A percentile compares a stretch with the other conserved stretches of the same genome.
Evolutionary conservation across 2,113 vertebrate genomes (phyloP).

Genomic region (Sphaerodactylus townsendi): DNA sequence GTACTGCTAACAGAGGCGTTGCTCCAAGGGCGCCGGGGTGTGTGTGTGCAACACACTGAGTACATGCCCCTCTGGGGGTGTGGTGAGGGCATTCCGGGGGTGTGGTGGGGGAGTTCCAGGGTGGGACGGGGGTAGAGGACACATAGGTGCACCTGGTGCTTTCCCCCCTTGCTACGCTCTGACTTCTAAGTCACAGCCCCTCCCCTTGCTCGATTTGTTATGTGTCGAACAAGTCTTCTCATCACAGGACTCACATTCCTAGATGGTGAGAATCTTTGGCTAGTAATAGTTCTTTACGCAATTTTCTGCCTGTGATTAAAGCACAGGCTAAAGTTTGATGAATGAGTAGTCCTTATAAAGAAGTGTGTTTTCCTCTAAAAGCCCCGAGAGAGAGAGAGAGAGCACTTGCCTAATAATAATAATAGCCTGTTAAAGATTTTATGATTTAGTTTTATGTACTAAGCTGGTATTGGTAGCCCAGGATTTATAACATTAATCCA

Average conservation of each 20-base stretch:
- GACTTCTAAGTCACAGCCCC: too few relatives aligned
- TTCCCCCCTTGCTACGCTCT: too few relatives aligned
- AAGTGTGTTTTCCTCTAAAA: neutral
- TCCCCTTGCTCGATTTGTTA: neutral
- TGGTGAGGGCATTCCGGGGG: too few relatives aligned
- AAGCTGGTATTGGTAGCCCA: neutral
- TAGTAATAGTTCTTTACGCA: neutral
- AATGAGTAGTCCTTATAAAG: neutral
- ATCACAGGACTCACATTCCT: neutral
- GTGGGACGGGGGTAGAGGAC: too few relatives aligned
- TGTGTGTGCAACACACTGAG: too few relatives aligned
- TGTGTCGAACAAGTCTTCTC: neutral
- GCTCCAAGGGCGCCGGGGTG: too few relatives aligned
- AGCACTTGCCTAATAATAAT: conserved; percentile 3
- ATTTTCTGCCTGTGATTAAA: conserved; percentile 15
- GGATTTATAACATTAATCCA: conserved; percentile 14
- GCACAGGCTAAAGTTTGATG: conserved; percentile 6
- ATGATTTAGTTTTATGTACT: neutral
- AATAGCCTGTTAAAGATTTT: conserved; percentile 4
- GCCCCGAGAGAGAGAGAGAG: neutral
- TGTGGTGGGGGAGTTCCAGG: too few relatives aligned
- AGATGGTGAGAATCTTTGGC: neutral
- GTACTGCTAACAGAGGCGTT: too few relatives aligned
- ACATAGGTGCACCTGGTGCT: too few relatives aligned
- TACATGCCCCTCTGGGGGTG: too few relatives aligned